A percentile compares a stretch with the other conserved stretches of the same genome.
These are phyloP conservation scores for Cyphomyrmex costatus DNA, from an alignment of 1,140 invertebrate genomes.

Conservation along the genomic window DNA sequence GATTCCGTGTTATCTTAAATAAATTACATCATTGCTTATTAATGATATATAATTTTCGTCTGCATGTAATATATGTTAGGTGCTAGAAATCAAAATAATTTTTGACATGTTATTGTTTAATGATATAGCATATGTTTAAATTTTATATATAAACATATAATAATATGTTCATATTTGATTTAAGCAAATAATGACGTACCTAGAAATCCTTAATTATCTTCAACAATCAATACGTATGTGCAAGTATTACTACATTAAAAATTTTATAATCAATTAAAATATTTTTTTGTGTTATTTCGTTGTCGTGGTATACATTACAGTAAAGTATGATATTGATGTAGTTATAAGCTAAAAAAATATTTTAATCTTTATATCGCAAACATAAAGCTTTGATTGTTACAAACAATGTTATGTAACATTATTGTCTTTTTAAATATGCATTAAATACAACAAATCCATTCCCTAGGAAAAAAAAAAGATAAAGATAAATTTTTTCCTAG, in stretches of 20 bases:
- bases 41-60: not conserved
- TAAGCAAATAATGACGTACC: slow-evolving; percentile 2
- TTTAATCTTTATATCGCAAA: too few species aligned
- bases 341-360: too few species aligned
- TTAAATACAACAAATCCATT: not conserved
- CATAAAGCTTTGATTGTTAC: too few species aligned
- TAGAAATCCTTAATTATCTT: not conserved
- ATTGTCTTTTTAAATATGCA: not conserved
- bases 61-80: not conserved
- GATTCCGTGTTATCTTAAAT: not conserved
- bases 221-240: not conserved
- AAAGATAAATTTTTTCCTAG: not conserved
- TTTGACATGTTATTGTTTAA: too few species aligned
- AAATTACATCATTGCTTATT: not conserved
- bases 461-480: not conserved
- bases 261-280: too few species aligned
- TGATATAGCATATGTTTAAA: too few species aligned
- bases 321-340: too few species aligned
- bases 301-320: too few species aligned
- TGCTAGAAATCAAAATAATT: too few species aligned
- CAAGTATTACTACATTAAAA: too few species aligned
- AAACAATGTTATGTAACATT: too few species aligned
- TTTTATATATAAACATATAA: too few species aligned
- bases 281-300: not conserved
- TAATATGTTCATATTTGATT: not conserved